Percentiles rank a stretch among this genome's conserved stretches.
Conservation (phyloP, 2,797 vertebrate species). For the Hylomyscus alleni region DNA sequence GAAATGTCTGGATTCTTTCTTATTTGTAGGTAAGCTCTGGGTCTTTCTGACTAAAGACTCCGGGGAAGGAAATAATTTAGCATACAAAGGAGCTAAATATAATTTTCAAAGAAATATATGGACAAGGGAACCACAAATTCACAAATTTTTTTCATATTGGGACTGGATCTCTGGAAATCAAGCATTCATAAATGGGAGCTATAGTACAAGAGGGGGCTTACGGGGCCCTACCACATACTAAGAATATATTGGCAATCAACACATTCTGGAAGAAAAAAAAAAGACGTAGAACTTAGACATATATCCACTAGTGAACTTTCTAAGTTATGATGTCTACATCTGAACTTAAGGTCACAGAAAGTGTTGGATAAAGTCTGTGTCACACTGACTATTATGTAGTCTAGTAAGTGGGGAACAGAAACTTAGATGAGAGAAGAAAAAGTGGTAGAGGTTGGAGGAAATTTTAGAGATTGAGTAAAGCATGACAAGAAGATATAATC, state of each 20-base stretch:
- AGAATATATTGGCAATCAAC: not conserved
- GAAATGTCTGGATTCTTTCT: not conserved
- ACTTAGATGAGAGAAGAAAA: not conserved
- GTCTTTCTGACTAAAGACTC: not conserved
- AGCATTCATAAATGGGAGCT: not conserved
- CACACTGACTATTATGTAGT: not conserved
- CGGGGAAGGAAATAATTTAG: not conserved
- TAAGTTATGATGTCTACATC: not conserved
- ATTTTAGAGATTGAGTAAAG: not conserved
- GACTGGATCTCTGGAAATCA: not conserved
- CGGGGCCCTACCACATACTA: not conserved
- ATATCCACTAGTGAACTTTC: not conserved
- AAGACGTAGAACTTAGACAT: not conserved
- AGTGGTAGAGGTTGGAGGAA: not conserved
- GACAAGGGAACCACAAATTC: not conserved
- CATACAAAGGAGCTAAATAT: not conserved
- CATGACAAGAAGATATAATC: not conserved
- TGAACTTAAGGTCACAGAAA: not conserved
- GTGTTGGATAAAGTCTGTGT: not conserved
- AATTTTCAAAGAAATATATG: not conserved
- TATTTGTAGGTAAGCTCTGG: not conserved
- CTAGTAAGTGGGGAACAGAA: not conserved
- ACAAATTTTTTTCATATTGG: not conserved
- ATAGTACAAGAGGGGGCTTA: not conserved
- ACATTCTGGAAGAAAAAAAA: not conserved